A percentile compares a stretch with the other conserved stretches of the same genome.
These are phyloP conservation scores for Acrossocheilus wenchowensis DNA, from an alignment of 2,797 vertebrate genomes.

Conservation along the genomic window DNA sequence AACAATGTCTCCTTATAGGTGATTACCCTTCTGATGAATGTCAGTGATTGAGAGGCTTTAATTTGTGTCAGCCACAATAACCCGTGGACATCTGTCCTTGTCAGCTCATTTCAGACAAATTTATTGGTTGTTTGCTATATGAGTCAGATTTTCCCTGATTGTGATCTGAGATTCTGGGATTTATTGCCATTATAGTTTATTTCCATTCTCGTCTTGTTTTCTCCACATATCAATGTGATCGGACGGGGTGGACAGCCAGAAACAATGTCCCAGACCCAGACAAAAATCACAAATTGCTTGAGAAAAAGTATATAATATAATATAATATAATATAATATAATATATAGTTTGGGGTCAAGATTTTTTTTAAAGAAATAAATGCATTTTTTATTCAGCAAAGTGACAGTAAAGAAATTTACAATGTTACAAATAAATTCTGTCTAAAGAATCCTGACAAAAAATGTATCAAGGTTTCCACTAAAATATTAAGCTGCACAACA, in stretches of 20 bases:
- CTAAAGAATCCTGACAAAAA: neutral
- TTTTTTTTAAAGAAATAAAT: neutral
- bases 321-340: neutral
- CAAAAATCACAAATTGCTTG: neutral
- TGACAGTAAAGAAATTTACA: neutral
- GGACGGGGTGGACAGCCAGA: neutral
- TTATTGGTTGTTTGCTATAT: slow-evolving; percentile 43
- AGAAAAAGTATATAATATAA: neutral
- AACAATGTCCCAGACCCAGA: neutral
- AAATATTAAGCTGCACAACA: too few relatives aligned
- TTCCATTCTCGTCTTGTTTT: slow-evolving; percentile 15
- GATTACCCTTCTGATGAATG: slow-evolving; percentile 25
- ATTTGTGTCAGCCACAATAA: slow-evolving; percentile 26
- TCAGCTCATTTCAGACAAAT: slow-evolving; percentile 19
- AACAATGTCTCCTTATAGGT: slow-evolving; percentile 29
- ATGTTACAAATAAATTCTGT: neutral
- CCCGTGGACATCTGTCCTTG: slow-evolving; percentile 31
- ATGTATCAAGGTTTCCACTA: too few relatives aligned
- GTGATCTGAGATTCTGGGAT: slow-evolving; percentile 37
- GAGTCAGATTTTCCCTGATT: slow-evolving; percentile 31
- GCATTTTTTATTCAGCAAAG: neutral
- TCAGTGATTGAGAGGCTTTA: slow-evolving; percentile 31
- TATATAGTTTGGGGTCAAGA: neutral
- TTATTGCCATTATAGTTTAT: slow-evolving; percentile 39
- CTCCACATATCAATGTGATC: slow-evolving; percentile 7